Conservation (phyloP, 37 sponge, comb jelly and placozoan genomes). For the Halichondria panicea region DNA sequence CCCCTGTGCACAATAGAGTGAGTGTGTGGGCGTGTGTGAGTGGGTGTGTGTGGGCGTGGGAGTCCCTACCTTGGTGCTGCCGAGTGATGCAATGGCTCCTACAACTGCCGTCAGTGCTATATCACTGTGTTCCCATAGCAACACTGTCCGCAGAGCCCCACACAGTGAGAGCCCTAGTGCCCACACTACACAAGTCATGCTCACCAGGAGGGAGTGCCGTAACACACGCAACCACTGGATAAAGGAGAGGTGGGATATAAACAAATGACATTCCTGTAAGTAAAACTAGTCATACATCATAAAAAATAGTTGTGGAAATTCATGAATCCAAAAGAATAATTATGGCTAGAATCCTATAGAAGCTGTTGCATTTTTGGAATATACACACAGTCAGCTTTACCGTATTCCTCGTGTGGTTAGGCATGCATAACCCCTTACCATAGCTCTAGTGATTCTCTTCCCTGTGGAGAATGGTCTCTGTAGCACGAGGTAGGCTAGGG, state of each 20-base stretch:
- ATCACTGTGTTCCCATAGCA: conserved; percentile 89
- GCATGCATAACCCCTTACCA: conserved; percentile 12
- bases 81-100: conserved; percentile 40
- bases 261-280: not conserved
- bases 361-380: not conserved
- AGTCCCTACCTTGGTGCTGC: conserved; percentile 35
- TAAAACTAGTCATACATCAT: not conserved
- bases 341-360: not conserved
- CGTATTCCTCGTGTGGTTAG: not conserved
- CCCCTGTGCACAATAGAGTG: conserved; percentile 35
- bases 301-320: not conserved
- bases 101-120: conserved; percentile 74
- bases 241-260: not conserved
- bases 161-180: conserved; percentile 73
- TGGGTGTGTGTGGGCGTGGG: not conserved
- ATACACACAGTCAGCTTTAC: not conserved
- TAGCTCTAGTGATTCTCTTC: conserved; percentile 50
- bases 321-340: not conserved
- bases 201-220: conserved; percentile 58
- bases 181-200: conserved; percentile 63
- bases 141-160: conserved; percentile 78
- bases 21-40: conserved; percentile 14
- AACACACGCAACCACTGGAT: conserved; percentile 65
- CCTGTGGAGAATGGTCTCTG: conserved; percentile 80
- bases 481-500: conserved; percentile 26